Evolutionary conservation across 2,888 invertebrate genomes (phyloP), one percentile per base, ranked within the genome.

Genomic region (Protophormia terraenovae): DNA sequence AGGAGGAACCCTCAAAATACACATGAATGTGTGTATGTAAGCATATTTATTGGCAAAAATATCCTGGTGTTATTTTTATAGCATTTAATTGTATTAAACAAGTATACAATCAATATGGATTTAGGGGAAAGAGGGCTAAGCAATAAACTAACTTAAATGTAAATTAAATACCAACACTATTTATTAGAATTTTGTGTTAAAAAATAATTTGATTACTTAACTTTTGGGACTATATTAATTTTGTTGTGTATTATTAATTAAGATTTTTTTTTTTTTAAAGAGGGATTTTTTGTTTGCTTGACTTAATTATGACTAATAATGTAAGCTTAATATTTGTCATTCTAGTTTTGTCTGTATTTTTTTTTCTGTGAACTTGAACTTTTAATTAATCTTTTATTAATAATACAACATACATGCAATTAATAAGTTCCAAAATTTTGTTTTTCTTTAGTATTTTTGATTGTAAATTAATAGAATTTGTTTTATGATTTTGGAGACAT

Each of bases 331-430:
- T 69, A 62, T 76, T 55, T 76, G 47, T 64, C 76, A 53, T 32
- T 38, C 7, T 53, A 41, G 29, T 41, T 32, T 66, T 66, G 32
- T 58, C n/a, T 55, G 5, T 27, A 8, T 24, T 64, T 29, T 3
- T 24, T 47, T 10, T 73, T 19, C 47, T 45, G 41, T 83, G 72
- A 77, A 66, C 77, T 72, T 83, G 77, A 77, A 72, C 77, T 77
- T 72, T 72, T 38, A 67, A 67, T 66, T 83, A 67, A 38, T 45
- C 22, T 38, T 64, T 24, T 24, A 12, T 71, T 55, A 53, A 14
- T 71, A n/a, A n/a, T n/a, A n/a, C n/a, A n/a, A n/a, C 53, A 71
- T 35, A 22, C 35, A 53, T 35, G 53, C 22, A 53, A 69, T 22
- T 19, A 50, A 7, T 41, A 64, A 16, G 10, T n/a, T n/a, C n/a